Base-by-base conservation (phyloP, 2,113 vertebrate genomes). In the Nestor notabilis region DNA sequence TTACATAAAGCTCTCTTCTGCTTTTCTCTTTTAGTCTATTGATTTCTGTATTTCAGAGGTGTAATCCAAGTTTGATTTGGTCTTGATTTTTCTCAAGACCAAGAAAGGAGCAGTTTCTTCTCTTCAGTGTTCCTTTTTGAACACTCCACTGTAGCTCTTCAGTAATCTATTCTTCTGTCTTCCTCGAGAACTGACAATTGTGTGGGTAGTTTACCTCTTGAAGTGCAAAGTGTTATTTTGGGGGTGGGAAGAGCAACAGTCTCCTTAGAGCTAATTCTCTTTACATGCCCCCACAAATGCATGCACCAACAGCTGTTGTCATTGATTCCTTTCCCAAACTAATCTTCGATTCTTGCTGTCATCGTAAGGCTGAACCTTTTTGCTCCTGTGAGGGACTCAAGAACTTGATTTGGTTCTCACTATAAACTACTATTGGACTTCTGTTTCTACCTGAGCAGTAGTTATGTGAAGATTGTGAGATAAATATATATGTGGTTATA, bases 211-310 rank as follows among this genome's bases (percentile, higher is more conserved):
- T 96, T 89, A 97, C 94, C 83, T 96, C 93, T 92, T 68, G 80
- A 91, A 92, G 93, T 96, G 83, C 64, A 55, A 81, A 94, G 87
- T 95, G 89, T 94, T 96, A 92, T 92, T 96, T 97, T 94, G 83
- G 93, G 91, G 72, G 76, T 95, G 95, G 71, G 68, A 96, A 96
- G 85, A 96, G 86, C 81, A 93, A 88, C 95, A 89, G 82, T 53
- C 37, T 92, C 83, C 88, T 49, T 80, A 86, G 85, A 94, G 82
- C 95, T 93, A 80, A 78, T 92, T 95, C 56, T 79, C 46, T 92
- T 68, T 89, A 84, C 27, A 7, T 93, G 64, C 92, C 60, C 72
- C 87, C 95, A 93, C 90, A 86, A 84, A 92, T 90, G 33, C 55
- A 55, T 81, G 65, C 68, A 93, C 50, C 70, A 90, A 52, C 75